phyloP scores from a whole-genome alignment of 2,797 vertebrate genomes.

The Thunnus albacares region DNA sequence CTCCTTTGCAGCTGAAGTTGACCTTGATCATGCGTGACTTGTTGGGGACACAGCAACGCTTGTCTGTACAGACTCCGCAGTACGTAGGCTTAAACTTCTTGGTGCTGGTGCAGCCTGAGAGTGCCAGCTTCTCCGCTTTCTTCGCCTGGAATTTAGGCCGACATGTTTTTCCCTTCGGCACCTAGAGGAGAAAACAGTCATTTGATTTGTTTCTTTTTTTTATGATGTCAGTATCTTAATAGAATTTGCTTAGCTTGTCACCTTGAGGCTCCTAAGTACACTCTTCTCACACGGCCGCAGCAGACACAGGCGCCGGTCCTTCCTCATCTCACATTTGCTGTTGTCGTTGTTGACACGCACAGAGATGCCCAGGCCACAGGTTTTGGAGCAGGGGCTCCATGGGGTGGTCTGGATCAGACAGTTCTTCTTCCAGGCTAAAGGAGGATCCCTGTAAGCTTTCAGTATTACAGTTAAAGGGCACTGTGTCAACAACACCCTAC shows the following conservation, averaged over 20 bases:
- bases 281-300: conserved; percentile 91
- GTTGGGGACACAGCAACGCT: conserved; percentile 94
- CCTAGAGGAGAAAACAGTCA: conserved; percentile 75
- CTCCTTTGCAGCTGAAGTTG: conserved; percentile 90
- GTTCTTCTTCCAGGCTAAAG: conserved; percentile 93
- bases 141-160: conserved; percentile 90
- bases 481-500: conserved; percentile 73
- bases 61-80: conserved; percentile 92
- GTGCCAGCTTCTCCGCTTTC: conserved; percentile 89
- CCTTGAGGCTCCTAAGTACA: conserved; percentile 87
- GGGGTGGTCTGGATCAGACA: conserved; percentile 94
- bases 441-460: conserved; percentile 95
- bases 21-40: conserved; percentile 91
- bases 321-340: conserved; percentile 93
- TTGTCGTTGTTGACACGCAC: conserved; percentile 94
- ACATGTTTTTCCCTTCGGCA: conserved; percentile 92
- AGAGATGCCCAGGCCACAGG: conserved; percentile 95
- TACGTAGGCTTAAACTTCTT: conserved; percentile 91
- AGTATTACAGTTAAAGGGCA: conserved; percentile 83
- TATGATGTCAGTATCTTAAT: neutral
- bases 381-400: conserved; percentile 95
- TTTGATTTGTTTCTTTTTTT: neutral
- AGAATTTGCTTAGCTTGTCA: conserved; percentile 69
- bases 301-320: conserved; percentile 92
- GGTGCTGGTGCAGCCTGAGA: conserved; percentile 93